These are phyloP conservation scores for Typhlichthys eigenmanni DNA, from an alignment of 2,797 vertebrate genomes.

Conservation along the genomic window DNA sequence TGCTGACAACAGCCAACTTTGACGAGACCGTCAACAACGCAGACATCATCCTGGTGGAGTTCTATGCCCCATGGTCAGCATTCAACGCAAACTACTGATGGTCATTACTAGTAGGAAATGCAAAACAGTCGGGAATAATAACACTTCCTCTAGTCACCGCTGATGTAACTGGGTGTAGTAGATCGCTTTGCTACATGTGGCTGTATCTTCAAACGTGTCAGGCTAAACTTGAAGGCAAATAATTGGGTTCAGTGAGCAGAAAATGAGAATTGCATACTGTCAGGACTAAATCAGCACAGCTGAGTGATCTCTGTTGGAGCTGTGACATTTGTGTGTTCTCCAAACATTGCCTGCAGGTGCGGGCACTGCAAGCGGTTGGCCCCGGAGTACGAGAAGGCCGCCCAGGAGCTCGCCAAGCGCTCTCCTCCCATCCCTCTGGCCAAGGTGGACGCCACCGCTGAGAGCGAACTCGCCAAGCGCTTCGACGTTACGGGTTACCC, in stretches of 20 bases:
- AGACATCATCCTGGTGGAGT: conserved; percentile 97
- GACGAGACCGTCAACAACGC: conserved; percentile 86
- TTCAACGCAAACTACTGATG: not conserved
- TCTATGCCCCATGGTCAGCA: conserved; percentile 96
- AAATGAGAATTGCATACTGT: not conserved
- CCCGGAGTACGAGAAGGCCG: conserved; percentile 95
- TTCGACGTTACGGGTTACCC: conserved; percentile 91
- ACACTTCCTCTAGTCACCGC: too few relatives aligned
- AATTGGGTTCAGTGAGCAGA: not conserved
- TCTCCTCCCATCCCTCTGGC: conserved; percentile 88
- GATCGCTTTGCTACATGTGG: not conserved
- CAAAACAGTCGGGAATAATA: too few relatives aligned
- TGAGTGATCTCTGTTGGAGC: not conserved
- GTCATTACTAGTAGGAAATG: too few relatives aligned
- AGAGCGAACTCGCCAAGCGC: conserved; percentile 83
- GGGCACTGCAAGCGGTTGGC: conserved; percentile 95
- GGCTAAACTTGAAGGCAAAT: not conserved
- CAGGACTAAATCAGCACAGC: not conserved
- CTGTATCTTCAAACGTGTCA: not conserved
- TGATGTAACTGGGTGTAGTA: not conserved
- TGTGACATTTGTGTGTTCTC: not conserved
- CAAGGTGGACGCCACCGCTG: conserved; percentile 88
- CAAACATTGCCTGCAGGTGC: conserved; percentile 78
- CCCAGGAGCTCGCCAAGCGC: conserved; percentile 84
- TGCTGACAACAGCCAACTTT: conserved; percentile 92